These are phyloP conservation scores for Spizaetus ornatus DNA, from an alignment of 2,113 vertebrate species.

Conservation along the genomic window DNA sequence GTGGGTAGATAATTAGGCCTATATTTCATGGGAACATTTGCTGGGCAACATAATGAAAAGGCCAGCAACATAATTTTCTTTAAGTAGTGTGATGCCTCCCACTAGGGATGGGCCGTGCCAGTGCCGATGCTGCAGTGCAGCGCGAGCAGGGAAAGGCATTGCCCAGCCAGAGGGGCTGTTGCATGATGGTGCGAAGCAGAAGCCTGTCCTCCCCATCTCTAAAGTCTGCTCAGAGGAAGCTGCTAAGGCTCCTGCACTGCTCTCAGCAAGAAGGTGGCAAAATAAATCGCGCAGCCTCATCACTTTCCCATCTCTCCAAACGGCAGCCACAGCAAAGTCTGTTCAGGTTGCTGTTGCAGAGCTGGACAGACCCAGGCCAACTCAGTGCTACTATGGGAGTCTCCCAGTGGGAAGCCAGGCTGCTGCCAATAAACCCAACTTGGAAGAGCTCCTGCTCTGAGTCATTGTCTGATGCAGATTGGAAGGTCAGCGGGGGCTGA, in stretches of 20 bases:
- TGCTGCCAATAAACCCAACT: not conserved
- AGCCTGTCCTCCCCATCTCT: not conserved
- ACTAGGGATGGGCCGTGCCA: not conserved
- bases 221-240: not conserved
- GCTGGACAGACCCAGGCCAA: not conserved
- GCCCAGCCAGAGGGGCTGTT: not conserved
- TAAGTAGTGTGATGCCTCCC: constrained; percentile 33
- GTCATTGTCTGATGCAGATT: not conserved
- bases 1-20: constrained; percentile 63
- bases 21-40: constrained; percentile 65
- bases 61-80: constrained; percentile 48
- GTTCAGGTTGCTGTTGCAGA: not conserved
- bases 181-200: not conserved
- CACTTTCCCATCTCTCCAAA: not conserved
- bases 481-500: not conserved
- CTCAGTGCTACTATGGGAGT: not conserved
- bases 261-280: not conserved
- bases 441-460: not conserved
- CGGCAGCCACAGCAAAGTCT: not conserved
- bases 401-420: not conserved
- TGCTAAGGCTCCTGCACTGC: not conserved
- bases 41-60: constrained; percentile 66
- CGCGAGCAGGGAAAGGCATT: not conserved
- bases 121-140: not conserved
- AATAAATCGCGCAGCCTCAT: not conserved